These are phyloP conservation scores for Centropristis striata DNA, from an alignment of 2,113 vertebrate species.

Conservation along the genomic window DNA sequence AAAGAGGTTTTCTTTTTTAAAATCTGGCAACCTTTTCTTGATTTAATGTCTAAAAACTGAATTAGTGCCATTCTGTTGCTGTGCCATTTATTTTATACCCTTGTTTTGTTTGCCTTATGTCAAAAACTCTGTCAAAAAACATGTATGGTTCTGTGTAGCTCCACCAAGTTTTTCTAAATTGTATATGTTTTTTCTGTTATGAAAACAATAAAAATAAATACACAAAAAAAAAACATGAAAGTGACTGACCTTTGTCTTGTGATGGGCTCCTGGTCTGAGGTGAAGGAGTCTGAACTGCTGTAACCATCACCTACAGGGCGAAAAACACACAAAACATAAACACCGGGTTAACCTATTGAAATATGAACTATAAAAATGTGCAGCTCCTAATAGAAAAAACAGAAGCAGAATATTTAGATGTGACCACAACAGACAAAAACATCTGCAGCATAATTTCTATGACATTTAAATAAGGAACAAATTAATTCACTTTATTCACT, in stretches of 20 bases:
- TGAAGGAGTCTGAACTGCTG: constrained; percentile 97
- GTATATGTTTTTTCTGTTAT: no score
- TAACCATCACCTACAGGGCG: constrained; percentile 90
- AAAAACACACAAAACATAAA: background rate
- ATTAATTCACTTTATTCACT: background rate
- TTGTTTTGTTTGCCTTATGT: no score
- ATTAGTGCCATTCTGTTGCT: no score
- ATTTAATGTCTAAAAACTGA: no score
- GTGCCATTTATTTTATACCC: no score
- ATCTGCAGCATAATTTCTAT: background rate
- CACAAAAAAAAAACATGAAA: background rate
- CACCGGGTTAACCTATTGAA: background rate
- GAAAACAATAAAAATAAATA: background rate
- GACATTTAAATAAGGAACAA: background rate
- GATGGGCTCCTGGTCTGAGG: constrained; percentile 96
- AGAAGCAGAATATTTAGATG: no score
- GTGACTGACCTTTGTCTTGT: constrained; percentile 91
- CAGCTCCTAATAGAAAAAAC: no score
- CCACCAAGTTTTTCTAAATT: no score
- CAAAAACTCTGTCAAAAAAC: no score
- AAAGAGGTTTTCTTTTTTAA: no score
- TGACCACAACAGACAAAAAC: background rate
- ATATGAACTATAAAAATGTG: background rate
- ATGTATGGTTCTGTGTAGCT: no score
- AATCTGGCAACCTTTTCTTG: no score